phyloP scores from a whole-genome alignment of 2,888 invertebrate genomes.

The Xylocampa areola region DNA sequence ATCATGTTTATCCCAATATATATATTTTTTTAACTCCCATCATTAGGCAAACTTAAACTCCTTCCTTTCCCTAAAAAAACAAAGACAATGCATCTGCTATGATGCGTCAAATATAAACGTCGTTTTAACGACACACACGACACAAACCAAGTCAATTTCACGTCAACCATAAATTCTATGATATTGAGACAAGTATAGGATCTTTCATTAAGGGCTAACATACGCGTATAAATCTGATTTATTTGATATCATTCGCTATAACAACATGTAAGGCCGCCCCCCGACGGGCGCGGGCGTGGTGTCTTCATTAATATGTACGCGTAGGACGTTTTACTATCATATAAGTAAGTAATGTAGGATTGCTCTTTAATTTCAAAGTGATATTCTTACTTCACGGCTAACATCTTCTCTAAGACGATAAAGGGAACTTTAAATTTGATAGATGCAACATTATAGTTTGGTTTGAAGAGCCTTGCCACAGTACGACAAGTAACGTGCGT shows the following conservation, averaged over 20 bases:
- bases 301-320: constrained; percentile 68
- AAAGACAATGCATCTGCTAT: too few species aligned
- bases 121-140: constrained; percentile 24
- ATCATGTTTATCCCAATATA: too few species aligned
- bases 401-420: too few species aligned
- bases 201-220: constrained; percentile 34
- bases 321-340: constrained; percentile 60
- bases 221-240: constrained; percentile 55
- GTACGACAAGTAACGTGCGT: too few species aligned
- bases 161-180: constrained; percentile 49
- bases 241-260: constrained; percentile 61
- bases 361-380: constrained; percentile 42
- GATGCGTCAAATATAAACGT: constrained; percentile 14
- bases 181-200: constrained; percentile 47
- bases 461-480: too few species aligned
- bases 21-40: too few species aligned
- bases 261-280: constrained; percentile 52
- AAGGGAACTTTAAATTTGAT: too few species aligned
- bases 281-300: constrained; percentile 39
- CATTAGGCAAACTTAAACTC: too few species aligned
- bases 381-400: background rate
- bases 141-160: constrained; percentile 31
- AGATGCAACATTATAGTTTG: too few species aligned
- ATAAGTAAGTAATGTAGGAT: constrained; percentile 49
- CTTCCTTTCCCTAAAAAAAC: background rate